phyloP scores from a whole-genome alignment of 1,140 invertebrate species.

The Zaprionus africanus region DNA sequence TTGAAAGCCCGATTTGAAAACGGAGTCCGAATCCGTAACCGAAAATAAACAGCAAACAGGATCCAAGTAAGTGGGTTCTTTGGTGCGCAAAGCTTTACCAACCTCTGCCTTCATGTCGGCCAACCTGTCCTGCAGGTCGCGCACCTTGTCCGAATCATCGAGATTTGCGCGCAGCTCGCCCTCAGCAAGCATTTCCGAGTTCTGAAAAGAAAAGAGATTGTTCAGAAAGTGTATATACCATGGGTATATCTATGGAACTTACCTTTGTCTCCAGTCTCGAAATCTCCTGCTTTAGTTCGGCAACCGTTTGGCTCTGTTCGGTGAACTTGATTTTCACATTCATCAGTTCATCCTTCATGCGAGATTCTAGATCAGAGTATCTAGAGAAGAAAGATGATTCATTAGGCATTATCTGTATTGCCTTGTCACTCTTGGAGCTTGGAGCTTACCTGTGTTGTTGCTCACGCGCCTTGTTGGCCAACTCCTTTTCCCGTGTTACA shows the following conservation, averaged over 20 bases:
- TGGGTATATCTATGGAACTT: conserved; percentile 28
- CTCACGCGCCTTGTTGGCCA: conserved; percentile 91
- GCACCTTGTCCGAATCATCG: conserved; percentile 92
- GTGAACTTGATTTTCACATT: conserved; percentile 97
- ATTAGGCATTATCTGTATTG: neutral
- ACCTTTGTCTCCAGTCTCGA: conserved; percentile 97
- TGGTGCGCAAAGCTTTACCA: conserved; percentile 57
- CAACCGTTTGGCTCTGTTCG: conserved; percentile 96
- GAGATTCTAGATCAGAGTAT: conserved; percentile 92
- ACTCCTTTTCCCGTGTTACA: conserved; percentile 90
- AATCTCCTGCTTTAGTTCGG: conserved; percentile 97
- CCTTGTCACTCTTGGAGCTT: neutral
- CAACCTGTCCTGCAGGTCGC: conserved; percentile 95
- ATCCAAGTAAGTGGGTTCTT: conserved; percentile 10
- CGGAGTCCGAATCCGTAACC: neutral
- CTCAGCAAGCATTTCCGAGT: conserved; percentile 95
- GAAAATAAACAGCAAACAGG: conserved; percentile 50
- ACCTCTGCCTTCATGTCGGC: conserved; percentile 97
- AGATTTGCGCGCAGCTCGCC: conserved; percentile 93
- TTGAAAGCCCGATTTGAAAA: neutral
- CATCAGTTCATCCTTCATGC: conserved; percentile 97
- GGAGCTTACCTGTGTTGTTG: conserved; percentile 89
- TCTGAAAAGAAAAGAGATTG: conserved; percentile 86
- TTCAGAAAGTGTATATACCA: neutral
- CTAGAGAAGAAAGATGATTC: conserved; percentile 40